Evolutionary conservation across 2,113 vertebrate genomes (phyloP).

Genomic region (Malurus melanocephalus): DNA sequence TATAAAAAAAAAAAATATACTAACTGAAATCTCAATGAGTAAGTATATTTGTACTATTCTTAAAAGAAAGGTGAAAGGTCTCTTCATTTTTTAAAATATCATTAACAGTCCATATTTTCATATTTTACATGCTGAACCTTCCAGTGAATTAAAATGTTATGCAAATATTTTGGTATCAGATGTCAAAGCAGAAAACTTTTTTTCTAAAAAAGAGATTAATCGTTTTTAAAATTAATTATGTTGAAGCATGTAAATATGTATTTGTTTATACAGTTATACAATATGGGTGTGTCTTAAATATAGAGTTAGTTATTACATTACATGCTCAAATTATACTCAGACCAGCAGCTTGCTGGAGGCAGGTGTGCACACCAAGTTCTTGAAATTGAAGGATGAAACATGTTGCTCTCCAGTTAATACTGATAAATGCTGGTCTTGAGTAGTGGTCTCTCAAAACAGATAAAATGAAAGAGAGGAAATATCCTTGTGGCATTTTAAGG

Average conservation of each 20-base stretch:
- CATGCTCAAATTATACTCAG: not conserved
- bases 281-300: not conserved
- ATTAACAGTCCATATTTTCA: not conserved
- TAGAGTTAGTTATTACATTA: not conserved
- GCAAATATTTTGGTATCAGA: not conserved
- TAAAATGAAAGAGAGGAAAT: not conserved
- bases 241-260: not conserved
- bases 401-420: not conserved
- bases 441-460: not conserved
- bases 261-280: not conserved
- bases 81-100: not conserved
- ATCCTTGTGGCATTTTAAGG: not conserved
- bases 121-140: not conserved
- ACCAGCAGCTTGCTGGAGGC: not conserved
- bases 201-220: not conserved
- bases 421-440: not conserved
- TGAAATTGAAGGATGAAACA: not conserved
- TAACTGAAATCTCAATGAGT: not conserved
- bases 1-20: accelerated
- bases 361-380: not conserved
- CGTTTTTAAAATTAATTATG: not conserved
- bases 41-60: not conserved
- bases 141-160: not conserved
- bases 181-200: not conserved
- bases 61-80: not conserved